Percentiles rank a stretch among this genome's conserved stretches.
Evolutionary conservation across 2,888 invertebrate species (phyloP).

Genomic region (Drepanosiphum platanoidis): DNA sequence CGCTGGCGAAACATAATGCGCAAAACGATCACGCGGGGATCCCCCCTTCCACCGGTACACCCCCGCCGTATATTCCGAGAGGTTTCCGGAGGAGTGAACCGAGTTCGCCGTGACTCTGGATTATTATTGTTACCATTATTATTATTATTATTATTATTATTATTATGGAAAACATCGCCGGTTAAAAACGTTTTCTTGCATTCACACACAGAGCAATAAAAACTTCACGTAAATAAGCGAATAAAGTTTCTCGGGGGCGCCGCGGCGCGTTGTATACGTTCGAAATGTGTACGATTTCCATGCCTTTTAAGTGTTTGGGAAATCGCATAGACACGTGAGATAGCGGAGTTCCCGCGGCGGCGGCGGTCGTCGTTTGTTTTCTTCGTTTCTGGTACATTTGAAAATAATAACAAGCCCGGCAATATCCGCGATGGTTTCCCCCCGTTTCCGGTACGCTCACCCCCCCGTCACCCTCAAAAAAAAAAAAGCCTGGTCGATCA

Average conservation of each 20-base stretch:
- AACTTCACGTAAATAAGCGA: conserved; percentile 24
- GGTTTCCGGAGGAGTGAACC: not conserved
- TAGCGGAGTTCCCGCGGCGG: not conserved
- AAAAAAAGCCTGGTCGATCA: conserved; percentile 32
- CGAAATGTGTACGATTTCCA: conserved; percentile 18
- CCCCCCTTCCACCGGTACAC: not conserved
- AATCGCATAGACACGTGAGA: not conserved
- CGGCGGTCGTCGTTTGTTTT: too few species aligned
- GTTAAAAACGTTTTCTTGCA: not conserved
- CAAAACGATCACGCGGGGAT: not conserved
- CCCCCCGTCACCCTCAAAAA: too few species aligned
- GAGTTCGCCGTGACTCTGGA: not conserved
- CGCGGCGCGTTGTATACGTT: conserved; percentile 1
- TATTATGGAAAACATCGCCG: conserved; percentile 14
- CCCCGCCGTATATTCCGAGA: too few species aligned
- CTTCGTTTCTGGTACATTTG: conserved; percentile 4
- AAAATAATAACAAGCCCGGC: not conserved
- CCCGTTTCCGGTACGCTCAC: not conserved
- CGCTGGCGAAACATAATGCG: not conserved
- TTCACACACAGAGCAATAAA: not conserved
- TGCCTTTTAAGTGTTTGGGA: not conserved
- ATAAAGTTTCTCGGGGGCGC: conserved; percentile 44
- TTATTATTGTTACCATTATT: not conserved
- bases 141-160: conserved; percentile 13
- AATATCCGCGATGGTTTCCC: not conserved